These are phyloP conservation scores for Heteractis magnifica DNA, from an alignment of 92 coral and sea anemone species.

Conservation along the genomic window DNA sequence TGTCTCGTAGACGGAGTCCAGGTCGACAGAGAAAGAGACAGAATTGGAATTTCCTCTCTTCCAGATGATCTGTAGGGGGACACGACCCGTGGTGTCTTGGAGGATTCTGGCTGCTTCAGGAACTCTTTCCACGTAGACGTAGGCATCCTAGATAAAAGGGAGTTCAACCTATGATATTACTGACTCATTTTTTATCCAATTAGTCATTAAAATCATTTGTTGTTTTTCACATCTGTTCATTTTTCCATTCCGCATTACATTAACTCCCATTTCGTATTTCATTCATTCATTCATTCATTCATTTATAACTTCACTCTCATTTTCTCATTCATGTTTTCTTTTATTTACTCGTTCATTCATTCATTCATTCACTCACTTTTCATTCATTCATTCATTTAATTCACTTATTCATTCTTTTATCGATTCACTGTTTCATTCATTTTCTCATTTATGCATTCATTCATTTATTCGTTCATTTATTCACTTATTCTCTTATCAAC, in stretches of 20 bases:
- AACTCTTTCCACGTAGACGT: slow-evolving; percentile 83
- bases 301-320: background rate
- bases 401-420: background rate
- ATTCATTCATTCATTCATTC: background rate
- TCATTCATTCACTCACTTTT: background rate
- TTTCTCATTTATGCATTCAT: too few species aligned
- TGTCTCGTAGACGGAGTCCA: slow-evolving; percentile 76
- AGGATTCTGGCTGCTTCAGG: slow-evolving; percentile 95
- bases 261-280: background rate
- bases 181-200: background rate
- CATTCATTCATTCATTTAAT: background rate
- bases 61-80: slow-evolving; percentile 68
- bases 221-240: too few species aligned
- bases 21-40: slow-evolving; percentile 75
- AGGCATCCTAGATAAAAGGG: slow-evolving; percentile 55
- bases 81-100: slow-evolving; percentile 87
- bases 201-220: background rate
- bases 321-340: too few species aligned
- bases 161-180: background rate
- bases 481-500: background rate
- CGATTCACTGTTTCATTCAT: background rate
- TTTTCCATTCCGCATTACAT: too few species aligned
- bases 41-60: slow-evolving; percentile 47
- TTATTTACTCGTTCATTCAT: background rate
- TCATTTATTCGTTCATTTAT: background rate